phyloP scores from a whole-genome alignment of 92 coral and sea anemone species.

The Bergia sp. region DNA sequence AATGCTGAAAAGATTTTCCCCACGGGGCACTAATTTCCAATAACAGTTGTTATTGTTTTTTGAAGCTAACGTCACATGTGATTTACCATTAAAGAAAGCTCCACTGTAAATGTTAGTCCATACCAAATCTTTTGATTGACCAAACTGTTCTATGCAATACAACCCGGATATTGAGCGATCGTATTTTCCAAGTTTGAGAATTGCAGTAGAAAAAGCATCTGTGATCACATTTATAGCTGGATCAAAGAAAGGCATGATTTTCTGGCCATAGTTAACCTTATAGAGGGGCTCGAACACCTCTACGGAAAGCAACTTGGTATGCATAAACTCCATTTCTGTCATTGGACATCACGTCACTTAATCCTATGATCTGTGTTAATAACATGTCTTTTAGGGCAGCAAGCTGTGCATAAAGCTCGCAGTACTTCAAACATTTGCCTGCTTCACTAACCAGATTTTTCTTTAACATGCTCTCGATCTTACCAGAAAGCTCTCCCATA shows the following conservation, averaged over 20 bases:
- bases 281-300: constrained; percentile 16
- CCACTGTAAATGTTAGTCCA: neutral
- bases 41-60: neutral
- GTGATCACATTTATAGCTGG: constrained; percentile 1
- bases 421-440: constrained; percentile 17
- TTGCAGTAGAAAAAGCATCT: constrained; percentile 26
- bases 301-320: neutral
- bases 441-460: constrained; percentile 7
- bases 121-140: neutral
- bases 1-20: constrained; percentile 33
- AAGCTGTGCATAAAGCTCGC: constrained; percentile 32
- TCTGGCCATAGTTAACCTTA: constrained; percentile 7
- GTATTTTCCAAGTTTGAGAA: constrained; percentile 12
- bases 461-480: constrained; percentile 10
- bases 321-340: neutral
- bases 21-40: constrained; percentile 43
- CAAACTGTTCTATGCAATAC: constrained; percentile 15
- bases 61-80: neutral
- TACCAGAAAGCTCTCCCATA: constrained; percentile 11
- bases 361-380: constrained; percentile 6
- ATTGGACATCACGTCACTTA: neutral
- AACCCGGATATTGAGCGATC: constrained; percentile 27
- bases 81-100: too few relatives aligned
- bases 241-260: constrained; percentile 45
- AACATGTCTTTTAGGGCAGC: constrained; percentile 43